A percentile compares a stretch with the other conserved stretches of the same genome.
Conservation (phyloP, 2,888 invertebrate genomes). For the Meloe dianella region DNA sequence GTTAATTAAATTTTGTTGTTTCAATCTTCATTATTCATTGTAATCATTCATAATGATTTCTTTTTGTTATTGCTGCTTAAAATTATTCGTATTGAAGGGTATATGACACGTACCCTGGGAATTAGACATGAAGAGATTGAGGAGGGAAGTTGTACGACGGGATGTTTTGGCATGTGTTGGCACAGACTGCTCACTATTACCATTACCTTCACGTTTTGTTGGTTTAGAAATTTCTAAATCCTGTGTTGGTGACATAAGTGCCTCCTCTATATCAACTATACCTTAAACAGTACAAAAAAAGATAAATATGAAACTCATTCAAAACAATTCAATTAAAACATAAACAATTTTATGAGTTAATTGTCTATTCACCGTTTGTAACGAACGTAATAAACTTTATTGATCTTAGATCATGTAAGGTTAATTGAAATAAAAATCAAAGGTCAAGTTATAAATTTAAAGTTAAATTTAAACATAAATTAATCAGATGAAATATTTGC, state of each 20-base stretch:
- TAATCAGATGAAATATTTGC: not conserved
- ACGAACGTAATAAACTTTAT: not conserved
- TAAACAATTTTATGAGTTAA: not conserved
- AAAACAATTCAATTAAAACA: not conserved
- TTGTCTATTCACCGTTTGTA: not conserved
- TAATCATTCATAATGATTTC: not conserved
- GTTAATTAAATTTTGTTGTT: constrained; percentile 53
- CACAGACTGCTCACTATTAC: constrained; percentile 58
- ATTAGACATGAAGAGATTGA: constrained; percentile 95
- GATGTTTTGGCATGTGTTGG: constrained; percentile 76
- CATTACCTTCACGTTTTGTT: constrained; percentile 72
- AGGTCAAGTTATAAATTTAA: not conserved
- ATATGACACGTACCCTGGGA: constrained; percentile 78
- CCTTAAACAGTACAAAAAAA: constrained; percentile 43
- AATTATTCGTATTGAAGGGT: constrained; percentile 11
- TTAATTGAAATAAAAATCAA: not conserved
- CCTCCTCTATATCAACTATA: constrained; percentile 55
- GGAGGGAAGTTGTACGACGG: constrained; percentile 91
- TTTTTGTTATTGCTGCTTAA: not conserved
- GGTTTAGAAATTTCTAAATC: constrained; percentile 60
- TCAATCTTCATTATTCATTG: not conserved
- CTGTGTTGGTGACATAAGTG: constrained; percentile 51
- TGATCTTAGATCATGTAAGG: not conserved
- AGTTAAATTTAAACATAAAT: not conserved
- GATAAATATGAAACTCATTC: not conserved